These are phyloP conservation scores for Haliclona indistincta DNA, from an alignment of 37 sponge, comb jelly and placozoan genomes.

Conservation along the genomic window DNA sequence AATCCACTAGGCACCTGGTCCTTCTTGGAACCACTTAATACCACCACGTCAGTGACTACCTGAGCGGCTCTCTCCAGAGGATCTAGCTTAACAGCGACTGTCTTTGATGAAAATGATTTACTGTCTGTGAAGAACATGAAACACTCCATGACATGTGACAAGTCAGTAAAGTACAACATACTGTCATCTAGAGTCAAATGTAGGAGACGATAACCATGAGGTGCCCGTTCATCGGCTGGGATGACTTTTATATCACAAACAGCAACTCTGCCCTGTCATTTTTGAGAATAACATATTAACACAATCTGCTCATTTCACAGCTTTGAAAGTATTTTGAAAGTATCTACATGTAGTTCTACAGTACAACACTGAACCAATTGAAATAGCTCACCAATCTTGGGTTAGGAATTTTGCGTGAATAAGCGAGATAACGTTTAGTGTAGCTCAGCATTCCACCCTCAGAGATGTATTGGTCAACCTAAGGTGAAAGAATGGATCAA, in stretches of 20 bases:
- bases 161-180: constrained; percentile 14
- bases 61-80: constrained; percentile 39
- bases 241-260: constrained; percentile 53
- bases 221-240: constrained; percentile 7
- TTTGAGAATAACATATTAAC: neutral
- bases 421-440: neutral
- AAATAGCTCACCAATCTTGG: neutral
- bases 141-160: too few relatives aligned
- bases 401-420: neutral
- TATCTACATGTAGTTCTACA: too few relatives aligned
- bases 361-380: too few relatives aligned
- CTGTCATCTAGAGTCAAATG: constrained; percentile 60
- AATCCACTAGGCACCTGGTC: constrained; percentile 47
- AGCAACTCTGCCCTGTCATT: constrained; percentile 40
- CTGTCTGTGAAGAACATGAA: constrained; percentile 19
- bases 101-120: constrained; percentile 45
- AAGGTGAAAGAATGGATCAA: neutral
- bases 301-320: too few relatives aligned
- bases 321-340: too few relatives aligned
- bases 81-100: constrained; percentile 28
- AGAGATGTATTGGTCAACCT: neutral
- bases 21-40: constrained; percentile 38
- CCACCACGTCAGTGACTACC: constrained; percentile 34
- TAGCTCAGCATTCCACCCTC: constrained; percentile 4
- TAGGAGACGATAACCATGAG: constrained; percentile 41